Evolutionary conservation across 2,888 invertebrate species (phyloP).

Genomic region (Lasioglossum marginatum): DNA sequence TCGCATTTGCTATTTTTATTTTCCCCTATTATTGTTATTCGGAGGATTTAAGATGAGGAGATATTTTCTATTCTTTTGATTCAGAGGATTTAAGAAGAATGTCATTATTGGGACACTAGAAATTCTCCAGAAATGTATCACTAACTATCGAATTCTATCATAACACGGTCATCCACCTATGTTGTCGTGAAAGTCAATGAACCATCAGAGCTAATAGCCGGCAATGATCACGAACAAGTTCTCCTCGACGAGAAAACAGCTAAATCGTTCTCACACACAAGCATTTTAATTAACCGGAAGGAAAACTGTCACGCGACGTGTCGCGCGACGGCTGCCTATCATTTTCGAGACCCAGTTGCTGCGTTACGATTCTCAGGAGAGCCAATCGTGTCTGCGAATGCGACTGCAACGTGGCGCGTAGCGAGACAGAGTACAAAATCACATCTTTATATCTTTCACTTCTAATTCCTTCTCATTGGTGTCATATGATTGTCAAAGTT

Average conservation of each 20-base stretch:
- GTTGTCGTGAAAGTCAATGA: neutral
- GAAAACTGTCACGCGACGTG: neutral
- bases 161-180: neutral
- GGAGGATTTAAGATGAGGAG: too few relatives aligned
- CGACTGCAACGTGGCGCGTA: neutral
- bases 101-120: too few relatives aligned
- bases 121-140: neutral
- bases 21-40: neutral
- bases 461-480: neutral
- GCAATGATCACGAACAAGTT: neutral
- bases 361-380: conserved; percentile 51
- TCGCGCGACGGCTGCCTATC: conserved; percentile 12
- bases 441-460: neutral
- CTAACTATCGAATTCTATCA: neutral
- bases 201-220: neutral
- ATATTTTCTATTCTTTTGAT: too few relatives aligned
- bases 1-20: neutral
- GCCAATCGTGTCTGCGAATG: neutral
- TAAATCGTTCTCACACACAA: neutral
- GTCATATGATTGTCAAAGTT: too few relatives aligned
- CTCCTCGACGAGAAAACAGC: neutral
- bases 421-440: too few relatives aligned
- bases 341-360: conserved; percentile 56
- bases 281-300: conserved; percentile 15
- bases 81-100: too few relatives aligned